These are phyloP conservation scores for Datnioides undecimradiatus DNA, from an alignment of 2,113 vertebrate genomes.

Conservation along the genomic window DNA sequence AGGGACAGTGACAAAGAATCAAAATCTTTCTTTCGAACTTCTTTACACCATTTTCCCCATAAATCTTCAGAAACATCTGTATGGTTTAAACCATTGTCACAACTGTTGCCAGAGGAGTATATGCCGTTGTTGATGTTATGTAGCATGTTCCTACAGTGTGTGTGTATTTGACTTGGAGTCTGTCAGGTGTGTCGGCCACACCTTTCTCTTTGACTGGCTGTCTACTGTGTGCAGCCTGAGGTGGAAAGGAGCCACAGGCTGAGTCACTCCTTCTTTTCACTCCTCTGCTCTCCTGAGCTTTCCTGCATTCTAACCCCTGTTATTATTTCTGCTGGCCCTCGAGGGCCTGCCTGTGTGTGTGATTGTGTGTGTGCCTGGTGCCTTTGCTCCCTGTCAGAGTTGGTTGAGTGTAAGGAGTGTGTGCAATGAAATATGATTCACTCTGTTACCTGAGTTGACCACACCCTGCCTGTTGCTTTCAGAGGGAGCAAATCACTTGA, in stretches of 20 bases:
- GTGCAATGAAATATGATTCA: conserved; percentile 59
- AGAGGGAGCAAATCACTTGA: conserved; percentile 18
- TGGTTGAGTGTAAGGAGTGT: conserved; percentile 16
- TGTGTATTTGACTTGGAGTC: conserved; percentile 14
- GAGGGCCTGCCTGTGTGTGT: not conserved
- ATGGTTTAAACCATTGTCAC: not conserved
- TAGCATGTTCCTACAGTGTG: not conserved
- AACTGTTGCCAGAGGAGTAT: not conserved
- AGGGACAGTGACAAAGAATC: not conserved
- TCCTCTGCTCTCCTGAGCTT: conserved; percentile 12
- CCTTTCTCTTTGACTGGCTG: conserved; percentile 37
- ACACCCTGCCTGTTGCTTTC: conserved; percentile 58
- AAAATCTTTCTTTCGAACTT: not conserved
- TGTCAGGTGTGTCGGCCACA: conserved; percentile 54
- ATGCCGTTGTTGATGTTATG: not conserved
- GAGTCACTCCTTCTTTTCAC: conserved; percentile 41
- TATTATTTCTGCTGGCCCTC: conserved; percentile 10
- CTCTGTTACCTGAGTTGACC: conserved; percentile 65
- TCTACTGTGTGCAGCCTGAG: not conserved
- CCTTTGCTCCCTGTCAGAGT: not conserved
- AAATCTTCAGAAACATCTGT: not conserved
- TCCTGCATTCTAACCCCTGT: conserved; percentile 10
- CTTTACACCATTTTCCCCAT: not conserved
- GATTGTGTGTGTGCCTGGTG: conserved; percentile 6
- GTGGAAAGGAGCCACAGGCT: conserved; percentile 1